A percentile compares a stretch with the other conserved stretches of the same genome.
Evolutionary conservation across 2,113 vertebrate genomes (phyloP).

Genomic region (Scomber scombrus): DNA sequence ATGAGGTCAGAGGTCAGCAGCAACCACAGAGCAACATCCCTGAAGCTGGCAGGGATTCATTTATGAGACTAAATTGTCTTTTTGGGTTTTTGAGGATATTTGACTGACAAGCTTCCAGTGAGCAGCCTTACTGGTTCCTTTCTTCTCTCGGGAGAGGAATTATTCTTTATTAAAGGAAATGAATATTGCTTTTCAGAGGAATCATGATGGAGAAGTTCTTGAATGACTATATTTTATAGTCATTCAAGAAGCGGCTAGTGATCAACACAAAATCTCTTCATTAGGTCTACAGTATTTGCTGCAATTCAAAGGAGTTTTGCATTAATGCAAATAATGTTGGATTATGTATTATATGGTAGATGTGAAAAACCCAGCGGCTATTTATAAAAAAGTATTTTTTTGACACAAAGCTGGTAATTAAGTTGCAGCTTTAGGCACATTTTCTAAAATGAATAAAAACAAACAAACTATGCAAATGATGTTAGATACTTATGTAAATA

Average conservation of each 20-base stretch:
- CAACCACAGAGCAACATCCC: background rate
- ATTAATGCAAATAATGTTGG: too few relatives aligned
- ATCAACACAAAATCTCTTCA: slow-evolving; percentile 1
- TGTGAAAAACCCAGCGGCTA: background rate
- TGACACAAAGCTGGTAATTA: background rate
- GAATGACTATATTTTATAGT: background rate
- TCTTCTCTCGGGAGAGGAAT: background rate
- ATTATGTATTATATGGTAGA: background rate
- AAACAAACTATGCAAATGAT: background rate
- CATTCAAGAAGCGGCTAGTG: too few relatives aligned
- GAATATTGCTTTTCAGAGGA: background rate
- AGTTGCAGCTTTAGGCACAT: background rate
- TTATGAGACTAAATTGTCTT: background rate
- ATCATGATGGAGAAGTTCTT: background rate
- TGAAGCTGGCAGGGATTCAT: background rate
- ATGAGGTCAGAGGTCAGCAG: slow-evolving; percentile 8
- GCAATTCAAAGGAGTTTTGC: too few relatives aligned
- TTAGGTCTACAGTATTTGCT: too few relatives aligned
- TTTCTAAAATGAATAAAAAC: background rate
- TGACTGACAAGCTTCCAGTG: too few relatives aligned
- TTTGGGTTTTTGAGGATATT: background rate
- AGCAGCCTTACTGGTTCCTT: background rate
- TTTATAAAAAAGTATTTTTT: background rate
- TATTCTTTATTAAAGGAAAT: background rate
- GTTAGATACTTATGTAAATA: background rate